phyloP scores from a whole-genome alignment of 1,140 invertebrate species.

The Mamestra configurata region DNA sequence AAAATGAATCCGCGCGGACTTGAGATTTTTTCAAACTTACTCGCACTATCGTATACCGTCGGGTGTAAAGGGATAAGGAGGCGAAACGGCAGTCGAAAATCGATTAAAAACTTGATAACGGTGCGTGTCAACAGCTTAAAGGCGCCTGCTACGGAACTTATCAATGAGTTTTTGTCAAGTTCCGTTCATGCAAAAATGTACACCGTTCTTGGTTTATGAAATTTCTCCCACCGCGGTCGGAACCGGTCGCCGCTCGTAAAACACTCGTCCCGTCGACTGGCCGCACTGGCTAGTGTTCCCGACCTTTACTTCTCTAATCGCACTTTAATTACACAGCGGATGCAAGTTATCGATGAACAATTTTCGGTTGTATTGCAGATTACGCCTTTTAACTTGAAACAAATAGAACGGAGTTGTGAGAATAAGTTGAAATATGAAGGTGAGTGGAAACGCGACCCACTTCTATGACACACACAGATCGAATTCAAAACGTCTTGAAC shows the following conservation, averaged over 20 bases:
- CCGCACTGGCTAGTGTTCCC: slow-evolving; percentile 45
- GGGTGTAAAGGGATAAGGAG: no score
- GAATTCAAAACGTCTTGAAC: slow-evolving; percentile 41
- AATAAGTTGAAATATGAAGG: slow-evolving; percentile 43
- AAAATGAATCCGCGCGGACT: no score
- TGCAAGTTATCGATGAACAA: slow-evolving; percentile 52
- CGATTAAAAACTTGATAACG: slow-evolving; percentile 83
- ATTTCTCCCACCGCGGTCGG: slow-evolving; percentile 57
- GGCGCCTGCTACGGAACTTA: slow-evolving; percentile 78
- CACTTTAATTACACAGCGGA: slow-evolving; percentile 61
- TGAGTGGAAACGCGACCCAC: slow-evolving; percentile 48
- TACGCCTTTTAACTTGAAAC: slow-evolving; percentile 26
- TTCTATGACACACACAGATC: slow-evolving; percentile 49
- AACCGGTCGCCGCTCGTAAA: slow-evolving; percentile 62
- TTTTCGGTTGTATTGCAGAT: slow-evolving; percentile 39
- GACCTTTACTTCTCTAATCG: slow-evolving; percentile 62
- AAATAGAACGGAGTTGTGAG: slow-evolving; percentile 45
- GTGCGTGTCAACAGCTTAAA: slow-evolving; percentile 76
- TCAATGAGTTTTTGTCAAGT: slow-evolving; percentile 69
- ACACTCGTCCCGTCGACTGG: slow-evolving; percentile 45
- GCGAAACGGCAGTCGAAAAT: slow-evolving; percentile 86
- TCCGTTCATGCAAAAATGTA: slow-evolving; percentile 63
- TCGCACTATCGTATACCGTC: no score
- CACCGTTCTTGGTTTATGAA: slow-evolving; percentile 56
- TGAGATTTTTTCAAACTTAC: no score